Base-by-base conservation (phyloP, 2,888 invertebrate species). In the Ptilodon capucinus region DNA sequence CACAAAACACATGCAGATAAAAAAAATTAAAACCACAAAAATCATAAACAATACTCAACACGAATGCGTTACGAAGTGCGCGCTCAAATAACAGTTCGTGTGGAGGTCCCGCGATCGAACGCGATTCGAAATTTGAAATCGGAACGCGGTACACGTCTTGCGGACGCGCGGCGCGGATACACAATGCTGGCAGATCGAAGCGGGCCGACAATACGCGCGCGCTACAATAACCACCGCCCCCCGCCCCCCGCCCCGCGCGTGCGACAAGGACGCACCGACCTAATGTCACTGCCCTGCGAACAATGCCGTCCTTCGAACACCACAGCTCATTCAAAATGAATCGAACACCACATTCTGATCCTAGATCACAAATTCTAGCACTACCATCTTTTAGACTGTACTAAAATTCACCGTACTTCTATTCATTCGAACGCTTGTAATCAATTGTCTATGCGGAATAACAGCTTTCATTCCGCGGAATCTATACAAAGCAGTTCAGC, bases 131-230 rank as follows among this genome's bases (percentile, higher is more conserved):
- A 64, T 62, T 74, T 66, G 68, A 64, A 73, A 69, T 61, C 42
- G 60, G 68, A 67, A 72, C 80, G 79, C 71, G 54, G 69, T 62
- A 67, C 78, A 85, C 90, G 90, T 84, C 86, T 73, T 68, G 44
- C 68, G 52, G 58, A 53, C 78, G 71, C 83, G 86, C 84, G 76
- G 73, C 70, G 71, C 74, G 78, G 78, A 79, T 79, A 87, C 89
- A 91, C 91, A 91, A 91, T 91, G 90, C 89, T 84, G 74, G 79
- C 86, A 90, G 90, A 90, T 90, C 90, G 91, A 91, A 90, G 85
- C 81, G 78, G 64, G 74, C 80, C 86, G 84, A 90, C 90, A 90
- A 90, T 90, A 88, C 89, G 89, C 87, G 89, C 89, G 87, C 86
- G 86, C 86, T 86, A 90, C 90, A 90, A 91, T 89, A 83, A 84